Conservation (phyloP, 1,140 invertebrate species). For the Drosophila hydei region DNA sequence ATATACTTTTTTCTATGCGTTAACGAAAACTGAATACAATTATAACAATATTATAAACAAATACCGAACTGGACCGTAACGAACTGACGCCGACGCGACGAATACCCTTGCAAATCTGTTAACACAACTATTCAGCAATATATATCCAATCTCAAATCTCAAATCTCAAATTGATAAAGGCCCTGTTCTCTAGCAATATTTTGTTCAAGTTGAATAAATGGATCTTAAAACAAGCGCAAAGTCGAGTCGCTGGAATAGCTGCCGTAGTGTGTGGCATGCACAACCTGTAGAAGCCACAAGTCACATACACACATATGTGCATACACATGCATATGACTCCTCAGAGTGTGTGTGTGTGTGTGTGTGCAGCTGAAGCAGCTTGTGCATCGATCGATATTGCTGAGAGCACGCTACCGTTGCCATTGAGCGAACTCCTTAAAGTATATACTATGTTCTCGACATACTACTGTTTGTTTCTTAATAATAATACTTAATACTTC, state of each 20-base stretch:
- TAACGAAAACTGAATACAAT: slow-evolving; percentile 30
- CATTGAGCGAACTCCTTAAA: slow-evolving; percentile 74
- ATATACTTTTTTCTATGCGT: slow-evolving; percentile 66
- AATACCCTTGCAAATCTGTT: slow-evolving; percentile 66
- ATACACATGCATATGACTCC: not conserved
- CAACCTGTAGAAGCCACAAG: not conserved
- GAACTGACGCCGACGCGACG: slow-evolving; percentile 22
- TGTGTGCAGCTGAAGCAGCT: slow-evolving; percentile 5
- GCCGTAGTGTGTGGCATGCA: slow-evolving; percentile 58
- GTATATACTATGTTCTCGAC: slow-evolving; percentile 64
- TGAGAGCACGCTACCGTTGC: slow-evolving; percentile 60
- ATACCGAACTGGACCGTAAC: not conserved
- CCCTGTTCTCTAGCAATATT: slow-evolving; percentile 81
- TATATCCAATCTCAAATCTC: no score
- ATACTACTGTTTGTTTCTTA: slow-evolving; percentile 65
- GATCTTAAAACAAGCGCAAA: slow-evolving; percentile 68
- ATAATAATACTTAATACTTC: slow-evolving; percentile 73
- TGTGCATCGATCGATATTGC: slow-evolving; percentile 18
- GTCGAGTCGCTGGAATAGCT: slow-evolving; percentile 76
- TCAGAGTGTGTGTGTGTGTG: not conserved
- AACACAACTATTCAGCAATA: slow-evolving; percentile 12
- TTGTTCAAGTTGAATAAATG: slow-evolving; percentile 72
- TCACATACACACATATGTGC: not conserved
- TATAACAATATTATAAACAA: slow-evolving; percentile 15
- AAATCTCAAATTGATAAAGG: slow-evolving; percentile 45